Percentiles rank a stretch among this genome's conserved stretches.
Conservation (phyloP, 1,140 invertebrate species). For the Diorhabda elongata region DNA sequence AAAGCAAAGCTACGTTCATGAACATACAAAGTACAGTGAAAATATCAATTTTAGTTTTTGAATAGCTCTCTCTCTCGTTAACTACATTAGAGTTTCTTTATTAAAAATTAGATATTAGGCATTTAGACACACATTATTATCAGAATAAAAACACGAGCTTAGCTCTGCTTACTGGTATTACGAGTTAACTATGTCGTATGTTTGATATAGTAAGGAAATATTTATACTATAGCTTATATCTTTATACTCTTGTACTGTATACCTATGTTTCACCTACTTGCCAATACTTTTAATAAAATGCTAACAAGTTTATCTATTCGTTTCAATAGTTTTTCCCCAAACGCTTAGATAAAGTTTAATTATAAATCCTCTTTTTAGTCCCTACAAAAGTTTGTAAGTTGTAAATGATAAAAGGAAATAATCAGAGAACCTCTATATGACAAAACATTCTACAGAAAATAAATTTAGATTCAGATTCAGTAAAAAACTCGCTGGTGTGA, state of each 20-base stretch:
- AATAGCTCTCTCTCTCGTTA: slow-evolving; percentile 1
- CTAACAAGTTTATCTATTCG: slow-evolving; percentile 22
- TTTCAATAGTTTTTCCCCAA: background rate
- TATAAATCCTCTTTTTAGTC: too few relatives aligned
- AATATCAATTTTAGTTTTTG: slow-evolving; percentile 1
- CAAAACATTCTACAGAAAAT: too few relatives aligned
- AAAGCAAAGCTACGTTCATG: slow-evolving; percentile 19
- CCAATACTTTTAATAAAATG: slow-evolving; percentile 39
- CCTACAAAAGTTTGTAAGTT: too few relatives aligned
- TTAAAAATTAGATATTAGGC: background rate
- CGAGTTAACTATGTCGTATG: slow-evolving; percentile 23
- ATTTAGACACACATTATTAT: slow-evolving; percentile 2
- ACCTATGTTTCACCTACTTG: slow-evolving; percentile 38
- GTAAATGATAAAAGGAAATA: too few relatives aligned
- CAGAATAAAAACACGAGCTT: slow-evolving; percentile 24
- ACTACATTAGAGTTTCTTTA: background rate
- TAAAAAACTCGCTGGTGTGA: too few relatives aligned
- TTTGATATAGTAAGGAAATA: slow-evolving; percentile 20
- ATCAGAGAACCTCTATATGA: too few relatives aligned
- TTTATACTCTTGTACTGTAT: slow-evolving; percentile 40
- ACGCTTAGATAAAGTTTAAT: too few relatives aligned
- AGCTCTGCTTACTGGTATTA: slow-evolving; percentile 28
- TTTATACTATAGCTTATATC: slow-evolving; percentile 31
- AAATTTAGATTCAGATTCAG: too few relatives aligned
- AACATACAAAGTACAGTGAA: slow-evolving; percentile 18